Conservation (phyloP, 92 coral and sea anemone species). For the Porites rus region DNA sequence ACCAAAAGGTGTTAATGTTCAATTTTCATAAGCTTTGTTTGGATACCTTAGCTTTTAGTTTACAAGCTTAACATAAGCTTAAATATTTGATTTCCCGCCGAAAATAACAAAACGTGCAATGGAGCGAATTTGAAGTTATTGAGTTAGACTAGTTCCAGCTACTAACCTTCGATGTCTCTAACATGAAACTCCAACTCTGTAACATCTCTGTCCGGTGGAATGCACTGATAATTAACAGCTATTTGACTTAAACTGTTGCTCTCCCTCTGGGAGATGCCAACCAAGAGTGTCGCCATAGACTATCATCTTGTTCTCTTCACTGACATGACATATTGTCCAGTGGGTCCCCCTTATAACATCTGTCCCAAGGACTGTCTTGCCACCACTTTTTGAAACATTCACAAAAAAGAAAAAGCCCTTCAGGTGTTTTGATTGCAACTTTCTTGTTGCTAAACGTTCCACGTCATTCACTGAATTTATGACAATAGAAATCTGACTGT, state of each 20-base stretch:
- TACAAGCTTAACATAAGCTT: too few species aligned
- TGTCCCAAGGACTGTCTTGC: conserved; percentile 32
- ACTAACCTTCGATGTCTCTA: conserved; percentile 23
- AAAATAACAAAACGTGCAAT: not conserved
- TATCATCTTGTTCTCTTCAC: conserved; percentile 20
- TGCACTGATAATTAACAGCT: too few species aligned
- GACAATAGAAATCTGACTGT: conserved; percentile 33
- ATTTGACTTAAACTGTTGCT: too few species aligned
- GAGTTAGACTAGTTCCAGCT: conserved; percentile 11
- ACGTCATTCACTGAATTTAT: conserved; percentile 30
- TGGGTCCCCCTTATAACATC: conserved; percentile 27
- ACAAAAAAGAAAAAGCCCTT: conserved; percentile 36
- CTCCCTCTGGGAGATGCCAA: conserved; percentile 51
- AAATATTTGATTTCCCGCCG: not conserved
- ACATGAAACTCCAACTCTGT: conserved; percentile 14
- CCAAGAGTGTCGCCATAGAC: conserved; percentile 55
- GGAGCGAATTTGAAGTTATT: not conserved
- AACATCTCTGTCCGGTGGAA: not conserved
- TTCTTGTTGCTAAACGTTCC: conserved; percentile 27
- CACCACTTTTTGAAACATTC: conserved; percentile 35
- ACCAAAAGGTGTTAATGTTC: too few species aligned
- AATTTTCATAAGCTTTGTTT: too few species aligned
- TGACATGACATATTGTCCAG: conserved; percentile 54
- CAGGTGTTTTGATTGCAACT: not conserved
- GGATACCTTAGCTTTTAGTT: too few species aligned